These are phyloP conservation scores for Adelphocoris suturalis DNA, from an alignment of 2,888 invertebrate genomes.

Conservation along the genomic window DNA sequence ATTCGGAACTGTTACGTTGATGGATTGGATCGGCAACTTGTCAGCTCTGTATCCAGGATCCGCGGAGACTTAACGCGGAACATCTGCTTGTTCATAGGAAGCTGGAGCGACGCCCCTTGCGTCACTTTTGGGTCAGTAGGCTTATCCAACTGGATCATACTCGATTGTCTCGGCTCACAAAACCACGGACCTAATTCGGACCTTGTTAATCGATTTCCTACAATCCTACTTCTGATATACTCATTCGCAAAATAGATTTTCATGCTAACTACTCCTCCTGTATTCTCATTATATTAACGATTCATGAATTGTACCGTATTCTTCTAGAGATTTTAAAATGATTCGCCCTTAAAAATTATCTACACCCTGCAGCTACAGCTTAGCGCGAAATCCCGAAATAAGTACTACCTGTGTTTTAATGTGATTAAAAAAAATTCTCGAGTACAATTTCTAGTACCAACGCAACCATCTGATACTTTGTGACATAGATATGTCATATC, in stretches of 20 bases:
- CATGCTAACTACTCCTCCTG: no score
- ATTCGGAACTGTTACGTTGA: conserved; percentile 24
- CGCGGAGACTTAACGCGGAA: conserved; percentile 9
- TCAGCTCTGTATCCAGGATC: neutral
- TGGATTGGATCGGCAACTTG: neutral
- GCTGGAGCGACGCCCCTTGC: conserved; percentile 26
- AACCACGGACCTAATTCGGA: neutral
- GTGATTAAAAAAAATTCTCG: no score
- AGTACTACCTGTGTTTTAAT: no score
- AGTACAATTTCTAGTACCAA: no score
- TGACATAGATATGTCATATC: no score
- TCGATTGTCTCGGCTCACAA: conserved; percentile 10
- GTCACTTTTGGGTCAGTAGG: conserved; percentile 59
- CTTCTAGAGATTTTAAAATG: no score
- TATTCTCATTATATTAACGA: no score
- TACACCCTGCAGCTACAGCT: no score
- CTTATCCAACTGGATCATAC: conserved; percentile 48
- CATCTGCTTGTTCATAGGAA: conserved; percentile 37
- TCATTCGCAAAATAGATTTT: neutral
- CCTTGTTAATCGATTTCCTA: conserved; percentile 22
- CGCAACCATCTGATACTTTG: no score
- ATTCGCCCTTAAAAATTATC: no score
- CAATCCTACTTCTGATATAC: conserved; percentile 12
- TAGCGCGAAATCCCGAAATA: no score
- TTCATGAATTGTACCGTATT: no score